Evolutionary conservation across 2,113 vertebrate genomes (phyloP).

Genomic region (Herpetotheres cachinnans): DNA sequence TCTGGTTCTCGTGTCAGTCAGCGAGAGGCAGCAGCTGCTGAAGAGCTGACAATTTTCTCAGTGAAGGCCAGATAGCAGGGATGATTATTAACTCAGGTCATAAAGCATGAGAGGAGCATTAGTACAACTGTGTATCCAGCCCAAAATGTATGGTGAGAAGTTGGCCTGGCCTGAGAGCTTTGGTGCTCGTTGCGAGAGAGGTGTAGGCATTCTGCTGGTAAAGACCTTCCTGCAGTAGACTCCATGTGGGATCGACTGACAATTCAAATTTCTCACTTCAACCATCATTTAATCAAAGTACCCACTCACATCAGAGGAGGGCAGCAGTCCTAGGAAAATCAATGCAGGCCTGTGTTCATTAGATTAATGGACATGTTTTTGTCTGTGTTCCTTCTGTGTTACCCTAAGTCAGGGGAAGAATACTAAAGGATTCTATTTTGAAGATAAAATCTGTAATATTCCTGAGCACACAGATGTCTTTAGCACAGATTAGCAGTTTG

Average conservation of each 20-base stretch:
- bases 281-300: background rate
- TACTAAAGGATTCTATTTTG: background rate
- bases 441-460: background rate
- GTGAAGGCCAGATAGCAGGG: background rate
- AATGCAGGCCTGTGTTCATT: background rate
- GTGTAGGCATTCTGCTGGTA: background rate
- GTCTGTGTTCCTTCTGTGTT: background rate
- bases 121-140: background rate
- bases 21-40: background rate
- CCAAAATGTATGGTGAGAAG: background rate
- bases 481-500: background rate
- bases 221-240: background rate
- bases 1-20: background rate
- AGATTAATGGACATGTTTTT: background rate
- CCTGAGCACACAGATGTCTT: background rate
- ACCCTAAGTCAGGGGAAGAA: background rate
- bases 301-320: background rate
- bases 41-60: background rate
- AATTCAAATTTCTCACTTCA: background rate
- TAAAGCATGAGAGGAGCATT: background rate
- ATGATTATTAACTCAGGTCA: background rate
- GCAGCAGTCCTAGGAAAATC: background rate
- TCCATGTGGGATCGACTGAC: background rate
- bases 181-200: background rate
- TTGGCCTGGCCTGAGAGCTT: background rate